Base-by-base conservation (phyloP, 2,797 vertebrate species). In the Melanotaenia parkinsoni region DNA sequence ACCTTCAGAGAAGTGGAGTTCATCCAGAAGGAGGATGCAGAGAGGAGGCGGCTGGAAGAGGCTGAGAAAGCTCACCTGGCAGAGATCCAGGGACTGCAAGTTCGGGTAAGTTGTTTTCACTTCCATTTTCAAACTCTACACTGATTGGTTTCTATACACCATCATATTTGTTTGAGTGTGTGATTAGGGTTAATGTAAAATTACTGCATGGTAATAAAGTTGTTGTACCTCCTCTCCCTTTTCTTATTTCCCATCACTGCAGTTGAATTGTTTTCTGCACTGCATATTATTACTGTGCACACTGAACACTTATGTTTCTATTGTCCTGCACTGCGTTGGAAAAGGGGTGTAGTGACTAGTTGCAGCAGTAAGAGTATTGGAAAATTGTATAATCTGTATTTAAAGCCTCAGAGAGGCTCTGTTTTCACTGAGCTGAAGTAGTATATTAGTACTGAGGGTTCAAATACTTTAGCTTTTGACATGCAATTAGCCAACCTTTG, bases 31-130 rank as follows among this genome's bases (percentile, higher is more conserved):
- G 97, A 99, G 82, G 98, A 99, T 85, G 91, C 91, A 16, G 97
- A 99, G 92, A 95, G 96, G 76, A 96, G 95, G 93, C 96, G 96
- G 90, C 95, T 99, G 84, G 97, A 99, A 92, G 98, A 99, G 82
- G 85, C 96, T 75, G 98, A 99, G 87, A 98, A 97, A 86, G 92
- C 95, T 84, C 96, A 99, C 83, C 93, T 97, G 81, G 91, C 92
- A 53, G 97, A 99, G 90, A 97, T 99, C 84, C 96, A 99, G 88
- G 95, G 95, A 67, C 95, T 99, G 65, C 97, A 99, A 94, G 94
- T 96, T 70, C 93, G 96, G 88, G 98, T 99, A 84, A 93, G 95
- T 14, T 4, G 43, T 1, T 20, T 18, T 45, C 43, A 47, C 22
- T 51, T 18, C 32, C 9, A 12, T 11, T 24, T 4, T 51, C 47